Base-by-base conservation (phyloP, 1,140 invertebrate genomes). In the Drosophila nasuta region DNA sequence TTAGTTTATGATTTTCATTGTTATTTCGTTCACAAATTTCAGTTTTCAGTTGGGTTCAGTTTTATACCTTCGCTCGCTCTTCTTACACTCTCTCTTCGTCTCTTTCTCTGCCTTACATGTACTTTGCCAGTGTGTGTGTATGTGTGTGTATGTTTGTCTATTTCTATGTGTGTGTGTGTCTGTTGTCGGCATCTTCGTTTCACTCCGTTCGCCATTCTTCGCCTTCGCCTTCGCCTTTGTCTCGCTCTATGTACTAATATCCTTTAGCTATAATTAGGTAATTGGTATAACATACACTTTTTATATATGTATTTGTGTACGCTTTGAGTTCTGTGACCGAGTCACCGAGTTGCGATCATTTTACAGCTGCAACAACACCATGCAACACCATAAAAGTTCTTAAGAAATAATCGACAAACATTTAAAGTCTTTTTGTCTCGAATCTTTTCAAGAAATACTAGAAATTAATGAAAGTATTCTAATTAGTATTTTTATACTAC, bases 1-100 rank as follows among this genome's bases (percentile, higher is more conserved):
- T 82, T 89, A 81, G 80, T 89, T 81, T 67, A 89, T 89, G 80
- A 83, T 75, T 80, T 83, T 82, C 67, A 77, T 88, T 75, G 68
- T 62, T 76, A 52, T 72, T 71, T 54, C 60, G 35, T 75, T 75
- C 67, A 75, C 67, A 64, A 69, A 10, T 67, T 71, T 25, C 20
- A 25, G 20, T 25, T 45, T 70, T 72, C 73, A 71, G 69, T 79
- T 79, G 70, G 67, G 82, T 71, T 85, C 78, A 66, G 57, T 85
- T 73, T 64, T 68, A 35, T 63, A 59, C 33, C 49, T 75, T 41
- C 6, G 3, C 35, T 64, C 13, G 51, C 41, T 17, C 45, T 35
- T 43, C 17, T 15, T 25, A 5, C 17, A 15, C 13, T 28, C 4
- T 25, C 20, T 54, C 11, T 52, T 6, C 17, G 0, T 41, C 15